Percentiles rank a stretch among this genome's conserved stretches.
These are phyloP conservation scores for Aporrectodea caliginosa DNA, from an alignment of 1,140 invertebrate genomes.

Conservation along the genomic window DNA sequence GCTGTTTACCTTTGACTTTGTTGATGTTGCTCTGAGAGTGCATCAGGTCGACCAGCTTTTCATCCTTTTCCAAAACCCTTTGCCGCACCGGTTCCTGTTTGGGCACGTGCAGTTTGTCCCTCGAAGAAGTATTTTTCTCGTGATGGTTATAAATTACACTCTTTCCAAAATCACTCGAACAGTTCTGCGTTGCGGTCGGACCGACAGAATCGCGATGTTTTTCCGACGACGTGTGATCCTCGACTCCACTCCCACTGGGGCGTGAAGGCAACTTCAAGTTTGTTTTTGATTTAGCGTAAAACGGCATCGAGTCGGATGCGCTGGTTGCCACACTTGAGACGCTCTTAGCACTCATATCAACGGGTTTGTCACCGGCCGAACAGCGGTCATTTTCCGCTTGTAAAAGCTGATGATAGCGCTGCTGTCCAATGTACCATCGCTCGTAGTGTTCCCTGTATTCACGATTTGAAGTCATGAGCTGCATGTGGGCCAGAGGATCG, in stretches of 20 bases:
- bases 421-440: slow-evolving; percentile 9
- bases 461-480: slow-evolving; percentile 1
- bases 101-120: not conserved
- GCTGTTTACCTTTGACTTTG: not conserved
- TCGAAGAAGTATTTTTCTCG: not conserved
- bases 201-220: no score
- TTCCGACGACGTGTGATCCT: no score
- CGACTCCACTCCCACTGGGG: no score
- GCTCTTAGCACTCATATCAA: not conserved
- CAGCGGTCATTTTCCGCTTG: not conserved
- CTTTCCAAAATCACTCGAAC: no score
- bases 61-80: not conserved
- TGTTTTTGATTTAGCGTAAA: no score
- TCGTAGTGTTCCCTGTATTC: slow-evolving; percentile 18
- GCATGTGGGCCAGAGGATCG: slow-evolving; percentile 18
- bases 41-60: not conserved
- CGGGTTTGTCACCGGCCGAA: not conserved
- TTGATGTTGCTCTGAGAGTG: not conserved
- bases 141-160: no score
- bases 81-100: not conserved
- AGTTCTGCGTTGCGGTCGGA: no score
- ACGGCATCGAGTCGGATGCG: no score
- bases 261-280: no score
- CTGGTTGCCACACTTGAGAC: not conserved
- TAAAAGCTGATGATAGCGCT: not conserved